Evolutionary conservation across 2,113 vertebrate species (phyloP).

Genomic region (Pteropus alecto): DNA sequence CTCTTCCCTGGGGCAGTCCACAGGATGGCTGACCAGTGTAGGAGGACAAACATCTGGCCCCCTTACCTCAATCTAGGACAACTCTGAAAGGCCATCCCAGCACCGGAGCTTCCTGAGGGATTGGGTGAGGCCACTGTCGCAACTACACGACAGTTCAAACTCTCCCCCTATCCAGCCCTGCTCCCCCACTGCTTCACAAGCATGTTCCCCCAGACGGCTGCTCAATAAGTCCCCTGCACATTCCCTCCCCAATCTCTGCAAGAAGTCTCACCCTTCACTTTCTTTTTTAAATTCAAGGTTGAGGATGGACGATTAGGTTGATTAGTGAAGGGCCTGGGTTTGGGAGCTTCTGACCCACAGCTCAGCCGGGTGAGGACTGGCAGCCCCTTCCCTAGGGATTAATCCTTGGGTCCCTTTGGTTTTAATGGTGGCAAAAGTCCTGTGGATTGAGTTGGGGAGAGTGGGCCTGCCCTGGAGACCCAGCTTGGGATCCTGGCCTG

Average conservation of each 20-base stretch:
- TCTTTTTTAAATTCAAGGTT: conserved; percentile 82
- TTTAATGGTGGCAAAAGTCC: not conserved
- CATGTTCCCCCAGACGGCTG: not conserved
- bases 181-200: not conserved
- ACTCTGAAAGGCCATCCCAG: not conserved
- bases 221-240: not conserved
- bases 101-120: not conserved
- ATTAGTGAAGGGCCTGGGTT: conserved; percentile 75
- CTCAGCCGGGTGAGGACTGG: not conserved
- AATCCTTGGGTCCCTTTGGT: not conserved
- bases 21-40: not conserved
- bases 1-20: not conserved
- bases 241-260: not conserved
- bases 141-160: accelerated
- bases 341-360: not conserved
- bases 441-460: not conserved
- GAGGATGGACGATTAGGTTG: conserved; percentile 89
- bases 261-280: not conserved
- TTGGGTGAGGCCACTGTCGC: not conserved
- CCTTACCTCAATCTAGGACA: not conserved
- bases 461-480: not conserved
- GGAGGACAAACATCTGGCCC: not conserved
- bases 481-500: not conserved
- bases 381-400: not conserved
- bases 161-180: not conserved